Percentiles rank a stretch among this genome's conserved stretches.
Conservation (phyloP, 2,888 invertebrate species). For the Epsilonema sp. region DNA sequence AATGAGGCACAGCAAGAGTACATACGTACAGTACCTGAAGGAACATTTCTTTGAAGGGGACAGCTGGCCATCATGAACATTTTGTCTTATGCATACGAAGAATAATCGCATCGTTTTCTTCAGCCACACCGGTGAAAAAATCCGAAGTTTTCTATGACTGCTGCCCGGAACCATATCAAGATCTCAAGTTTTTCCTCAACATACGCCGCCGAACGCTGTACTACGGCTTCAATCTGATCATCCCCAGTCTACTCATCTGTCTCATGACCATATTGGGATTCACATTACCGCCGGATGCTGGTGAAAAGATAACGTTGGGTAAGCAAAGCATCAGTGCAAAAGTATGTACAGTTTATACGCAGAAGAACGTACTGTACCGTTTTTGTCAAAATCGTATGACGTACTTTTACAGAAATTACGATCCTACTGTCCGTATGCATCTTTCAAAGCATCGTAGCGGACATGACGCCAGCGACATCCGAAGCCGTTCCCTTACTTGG, state of each 20-base stretch:
- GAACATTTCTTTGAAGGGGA: too few relatives aligned
- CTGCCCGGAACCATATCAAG: constrained; percentile 59
- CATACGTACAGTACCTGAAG: too few relatives aligned
- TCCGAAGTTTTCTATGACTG: constrained; percentile 43
- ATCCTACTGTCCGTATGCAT: constrained; percentile 69
- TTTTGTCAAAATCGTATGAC: not conserved
- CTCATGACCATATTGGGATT: constrained; percentile 96
- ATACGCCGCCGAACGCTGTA: too few relatives aligned
- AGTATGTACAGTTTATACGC: too few relatives aligned
- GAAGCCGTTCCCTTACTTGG: constrained; percentile 98
- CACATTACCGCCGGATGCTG: constrained; percentile 83
- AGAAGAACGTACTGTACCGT: not conserved
- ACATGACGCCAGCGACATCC: constrained; percentile 93
- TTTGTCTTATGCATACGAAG: too few relatives aligned
- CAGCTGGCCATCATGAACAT: too few relatives aligned
- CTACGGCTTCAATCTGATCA: too few relatives aligned
- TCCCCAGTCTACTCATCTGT: constrained; percentile 88
- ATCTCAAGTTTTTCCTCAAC: constrained; percentile 73
- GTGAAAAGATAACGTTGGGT: constrained; percentile 95
- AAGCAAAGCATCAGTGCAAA: constrained; percentile 28
- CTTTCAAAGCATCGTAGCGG: constrained; percentile 88
- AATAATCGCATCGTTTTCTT: too few relatives aligned
- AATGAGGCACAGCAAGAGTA: too few relatives aligned
- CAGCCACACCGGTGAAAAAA: too few relatives aligned
- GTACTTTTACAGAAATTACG: constrained; percentile 24